Percentiles rank a stretch among this genome's conserved stretches.
Evolutionary conservation across 2,797 vertebrate species (phyloP).

Genomic region (Typhlichthys eigenmanni): DNA sequence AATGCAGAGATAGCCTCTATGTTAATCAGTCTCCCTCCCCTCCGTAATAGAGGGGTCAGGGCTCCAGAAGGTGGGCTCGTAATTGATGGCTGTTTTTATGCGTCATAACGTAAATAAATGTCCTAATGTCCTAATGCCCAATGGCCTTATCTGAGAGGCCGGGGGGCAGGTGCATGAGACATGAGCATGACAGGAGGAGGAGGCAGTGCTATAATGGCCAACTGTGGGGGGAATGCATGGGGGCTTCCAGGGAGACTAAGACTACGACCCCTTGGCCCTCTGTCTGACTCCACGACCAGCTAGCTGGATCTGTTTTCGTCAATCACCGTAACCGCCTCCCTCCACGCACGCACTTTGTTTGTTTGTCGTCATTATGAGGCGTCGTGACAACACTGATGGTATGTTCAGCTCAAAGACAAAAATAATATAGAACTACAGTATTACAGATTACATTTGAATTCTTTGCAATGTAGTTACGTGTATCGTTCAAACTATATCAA

Average conservation of each 20-base stretch:
- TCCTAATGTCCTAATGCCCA: slow-evolving; percentile 9
- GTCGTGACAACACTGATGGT: too few relatives aligned
- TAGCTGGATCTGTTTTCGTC: slow-evolving; percentile 57
- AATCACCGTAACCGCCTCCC: slow-evolving; percentile 34
- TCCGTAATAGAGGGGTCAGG: slow-evolving; percentile 70
- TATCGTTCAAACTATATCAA: too few relatives aligned
- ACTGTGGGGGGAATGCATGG: slow-evolving; percentile 22
- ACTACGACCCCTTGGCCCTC: slow-evolving; percentile 34
- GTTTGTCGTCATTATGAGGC: not conserved
- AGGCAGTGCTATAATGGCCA: slow-evolving; percentile 61
- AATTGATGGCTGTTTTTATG: slow-evolving; percentile 77
- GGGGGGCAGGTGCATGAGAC: slow-evolving; percentile 39
- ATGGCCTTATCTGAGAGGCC: slow-evolving; percentile 55
- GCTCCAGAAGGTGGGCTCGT: slow-evolving; percentile 53
- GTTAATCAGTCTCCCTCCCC: slow-evolving; percentile 59
- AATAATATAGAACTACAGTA: too few relatives aligned
- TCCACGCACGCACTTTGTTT: not conserved
- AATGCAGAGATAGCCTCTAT: slow-evolving; percentile 53
- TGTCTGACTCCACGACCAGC: slow-evolving; percentile 38
- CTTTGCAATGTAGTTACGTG: too few relatives aligned
- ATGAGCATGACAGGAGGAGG: slow-evolving; percentile 45
- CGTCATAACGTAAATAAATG: slow-evolving; percentile 71
- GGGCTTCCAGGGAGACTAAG: slow-evolving; percentile 31
- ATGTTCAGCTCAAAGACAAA: too few relatives aligned
- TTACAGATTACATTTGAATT: too few relatives aligned